Evolutionary conservation across 2,888 invertebrate genomes (phyloP).

Genomic region (Poecilus cupreus): DNA sequence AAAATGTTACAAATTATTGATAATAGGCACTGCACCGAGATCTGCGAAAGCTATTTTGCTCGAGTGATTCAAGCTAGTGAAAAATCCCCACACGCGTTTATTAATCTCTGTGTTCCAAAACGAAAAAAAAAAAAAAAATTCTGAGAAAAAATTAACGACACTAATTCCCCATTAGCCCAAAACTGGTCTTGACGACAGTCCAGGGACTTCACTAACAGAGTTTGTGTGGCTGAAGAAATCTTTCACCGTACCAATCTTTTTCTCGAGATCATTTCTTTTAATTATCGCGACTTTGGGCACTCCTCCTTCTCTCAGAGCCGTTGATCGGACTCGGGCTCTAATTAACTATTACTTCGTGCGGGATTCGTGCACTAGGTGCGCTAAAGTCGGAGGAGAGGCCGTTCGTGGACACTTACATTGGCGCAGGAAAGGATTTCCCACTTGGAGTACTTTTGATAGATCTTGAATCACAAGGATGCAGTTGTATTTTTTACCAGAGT

Average conservation of each 20-base stretch:
- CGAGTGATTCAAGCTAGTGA: no score
- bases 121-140: slow-evolving; percentile 29
- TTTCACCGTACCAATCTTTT: slow-evolving; percentile 1
- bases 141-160: slow-evolving; percentile 50
- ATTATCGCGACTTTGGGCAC: slow-evolving; percentile 51
- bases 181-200: slow-evolving; percentile 47
- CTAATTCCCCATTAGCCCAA: slow-evolving; percentile 55
- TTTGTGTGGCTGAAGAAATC: slow-evolving; percentile 24
- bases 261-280: slow-evolving; percentile 55
- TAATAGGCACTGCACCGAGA: no score
- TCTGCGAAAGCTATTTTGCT: no score
- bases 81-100: neutral
- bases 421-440: neutral
- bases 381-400: no score
- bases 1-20: no score
- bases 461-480: no score
- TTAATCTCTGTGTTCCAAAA: slow-evolving; percentile 8
- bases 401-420: neutral
- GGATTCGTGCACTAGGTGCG: neutral
- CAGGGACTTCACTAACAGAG: slow-evolving; percentile 41
- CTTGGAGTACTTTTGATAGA: no score
- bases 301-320: neutral
- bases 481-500: no score
- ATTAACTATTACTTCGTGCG: slow-evolving; percentile 24
- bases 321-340: neutral